Conservation (phyloP, 2,888 invertebrate genomes). For the Peribatodes rhomboidaria region DNA sequence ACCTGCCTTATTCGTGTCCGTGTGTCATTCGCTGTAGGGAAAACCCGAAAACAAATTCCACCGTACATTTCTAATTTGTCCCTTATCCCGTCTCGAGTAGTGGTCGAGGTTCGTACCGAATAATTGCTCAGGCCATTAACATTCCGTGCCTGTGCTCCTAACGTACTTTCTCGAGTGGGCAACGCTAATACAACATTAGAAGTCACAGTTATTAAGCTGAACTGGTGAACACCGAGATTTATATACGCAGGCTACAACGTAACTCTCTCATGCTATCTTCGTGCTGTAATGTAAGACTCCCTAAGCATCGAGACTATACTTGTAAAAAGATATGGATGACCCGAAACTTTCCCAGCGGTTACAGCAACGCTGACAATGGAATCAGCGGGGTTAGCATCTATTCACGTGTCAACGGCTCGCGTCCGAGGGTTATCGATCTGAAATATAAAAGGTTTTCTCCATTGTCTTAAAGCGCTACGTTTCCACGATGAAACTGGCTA, state of each 20-base stretch:
- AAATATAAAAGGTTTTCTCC: slow-evolving; percentile 75
- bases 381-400: slow-evolving; percentile 37
- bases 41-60: slow-evolving; percentile 47
- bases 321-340: slow-evolving; percentile 14
- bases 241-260: slow-evolving; percentile 39
- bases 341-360: slow-evolving; percentile 42
- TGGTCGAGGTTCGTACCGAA: slow-evolving; percentile 60
- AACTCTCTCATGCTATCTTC: slow-evolving; percentile 36
- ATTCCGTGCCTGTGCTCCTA: slow-evolving; percentile 65
- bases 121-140: slow-evolving; percentile 75
- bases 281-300: slow-evolving; percentile 14
- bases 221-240: slow-evolving; percentile 43
- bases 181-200: slow-evolving; percentile 56
- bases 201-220: slow-evolving; percentile 55
- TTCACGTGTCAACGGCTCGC: slow-evolving; percentile 74
- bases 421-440: slow-evolving; percentile 77
- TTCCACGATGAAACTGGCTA: slow-evolving; percentile 63
- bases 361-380: slow-evolving; percentile 53
- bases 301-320: slow-evolving; percentile 24
- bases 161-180: slow-evolving; percentile 70
- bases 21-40: slow-evolving; percentile 44
- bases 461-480: slow-evolving; percentile 74
- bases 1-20: slow-evolving; percentile 47
- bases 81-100: slow-evolving; percentile 59
- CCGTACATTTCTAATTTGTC: slow-evolving; percentile 59